Conservation (phyloP, 1,140 invertebrate genomes). For the Neomicropteryx cornuta region DNA sequence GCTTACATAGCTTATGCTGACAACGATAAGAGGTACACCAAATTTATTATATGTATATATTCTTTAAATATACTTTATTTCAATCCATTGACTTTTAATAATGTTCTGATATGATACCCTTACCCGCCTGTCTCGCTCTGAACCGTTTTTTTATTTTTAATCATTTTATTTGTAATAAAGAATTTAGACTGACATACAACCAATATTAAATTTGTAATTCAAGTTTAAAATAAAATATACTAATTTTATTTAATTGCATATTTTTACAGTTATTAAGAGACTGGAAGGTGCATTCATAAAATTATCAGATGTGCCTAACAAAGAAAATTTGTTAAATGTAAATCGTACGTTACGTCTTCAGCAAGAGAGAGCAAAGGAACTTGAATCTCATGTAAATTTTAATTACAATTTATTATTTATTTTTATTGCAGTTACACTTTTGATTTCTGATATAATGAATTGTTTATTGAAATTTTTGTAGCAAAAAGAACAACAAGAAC, state of each 20-base stretch:
- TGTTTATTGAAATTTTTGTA: conserved; percentile 14
- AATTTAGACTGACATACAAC: not conserved
- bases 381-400: conserved; percentile 45
- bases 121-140: too few species aligned
- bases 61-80: too few species aligned
- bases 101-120: too few species aligned
- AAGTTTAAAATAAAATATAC: not conserved
- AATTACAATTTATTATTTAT: conserved; percentile 12
- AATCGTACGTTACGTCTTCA: conserved; percentile 53
- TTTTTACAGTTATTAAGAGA: conserved; percentile 52
- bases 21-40: too few species aligned
- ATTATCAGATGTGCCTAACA: conserved; percentile 30
- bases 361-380: conserved; percentile 59
- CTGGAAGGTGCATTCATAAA: conserved; percentile 52
- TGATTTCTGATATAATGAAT: conserved; percentile 2
- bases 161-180: conserved; percentile 2
- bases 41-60: too few species aligned
- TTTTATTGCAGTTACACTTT: conserved; percentile 17
- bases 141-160: not conserved
- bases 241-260: conserved; percentile 1
- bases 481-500: conserved; percentile 33
- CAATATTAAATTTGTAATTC: not conserved
- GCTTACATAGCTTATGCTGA: too few species aligned
- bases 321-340: conserved; percentile 30
- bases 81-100: too few species aligned